Base-by-base conservation (phyloP, 1,140 invertebrate genomes). In the Galleria mellonella region DNA sequence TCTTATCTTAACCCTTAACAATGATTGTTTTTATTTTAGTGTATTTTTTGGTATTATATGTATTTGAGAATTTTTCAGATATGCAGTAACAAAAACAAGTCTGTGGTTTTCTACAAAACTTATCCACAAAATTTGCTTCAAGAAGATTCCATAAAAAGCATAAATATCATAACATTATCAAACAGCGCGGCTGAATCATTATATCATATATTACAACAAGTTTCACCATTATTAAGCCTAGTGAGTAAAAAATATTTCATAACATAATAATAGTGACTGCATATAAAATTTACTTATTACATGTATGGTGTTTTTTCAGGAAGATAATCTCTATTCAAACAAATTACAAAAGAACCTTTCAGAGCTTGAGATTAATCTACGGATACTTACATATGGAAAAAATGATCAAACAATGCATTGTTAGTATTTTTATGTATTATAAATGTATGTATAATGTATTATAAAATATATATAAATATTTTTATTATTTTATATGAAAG, bases 91-190 rank as follows among this genome's bases (percentile, higher is more conserved):
- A 47, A 57, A 43, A 57, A 61, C 8, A 76, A 71, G 41, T 73
- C 68, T 3, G 66, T 84, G 12, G 52, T 82, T 49, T 84, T 84
- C 56, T 84, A 79, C 33, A 84, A 84, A 61, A 70, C 53, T 8
- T 32, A 51, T 10, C 43, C 61, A 14, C 39, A 62, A 47, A 53
- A 57, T 31, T 47, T 83, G 8, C 47, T 43, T 13, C 13, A 44
- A 36, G 56, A 66, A n/a, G 63, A 72, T 54, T 42, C 60, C 28
- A 17, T 71, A 2, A 62, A 74, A 6, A 54, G 68, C 52, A 51
- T 84, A 3, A 81, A 82, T 51, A 64, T 81, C 15, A 43, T 82
- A 17, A 78, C 75, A 14, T 37, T 84, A 27, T 59, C 61, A 10
- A 67, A 47, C 36, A 68, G 47, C 60, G 65, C 64, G 15, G 67